Base-by-base conservation (phyloP, 2,797 vertebrate species). In the Mareca penelope region DNA sequence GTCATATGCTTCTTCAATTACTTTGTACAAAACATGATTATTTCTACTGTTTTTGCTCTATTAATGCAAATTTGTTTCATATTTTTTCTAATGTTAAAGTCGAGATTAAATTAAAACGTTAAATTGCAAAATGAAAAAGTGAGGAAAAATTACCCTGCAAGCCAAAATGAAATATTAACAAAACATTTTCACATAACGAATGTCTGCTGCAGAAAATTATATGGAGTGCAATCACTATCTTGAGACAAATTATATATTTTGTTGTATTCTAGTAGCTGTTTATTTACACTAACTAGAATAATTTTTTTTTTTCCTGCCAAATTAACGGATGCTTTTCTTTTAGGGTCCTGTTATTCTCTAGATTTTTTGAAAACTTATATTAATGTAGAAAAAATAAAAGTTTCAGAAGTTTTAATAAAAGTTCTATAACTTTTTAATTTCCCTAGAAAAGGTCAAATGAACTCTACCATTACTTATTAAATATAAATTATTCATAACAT, bases 21-120 rank as follows among this genome's bases (percentile, higher is more conserved):
- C 63, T 93, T 88, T 63, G 40, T 57, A 79, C n/a, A 90, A 95
- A 87, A 78, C 59, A 26, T 91, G 70, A 92, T 96, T 89, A 94
- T 94, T 97, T 90, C 79, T 89, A 91, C 75, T 21, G 48, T 23
- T 88, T 96, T 93, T 88, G 83, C 80, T 56, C 35, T 76, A 85
- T 35, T 59, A 93, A 76, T 79, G 70, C 28, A 85, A 69, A 80
- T 80, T 93, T 94, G 53, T 79, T 93, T 92, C 64, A 35, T 85
- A 75, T 93, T 97, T 97, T 96, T 96, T 89, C 48, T 76, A 75
- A 67, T 61, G 31, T 40, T 64, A 90, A 72, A 88, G 95, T 95
- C 90, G 96, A 96, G 91, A 96, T 95, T 84, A 95, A 96, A 97
- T 96, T 95, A 97, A 95, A 95, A 94, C 72, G 94, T 95, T 94